Conservation (phyloP, 2,797 vertebrate genomes). For the Philypnodon macrostomus region DNA sequence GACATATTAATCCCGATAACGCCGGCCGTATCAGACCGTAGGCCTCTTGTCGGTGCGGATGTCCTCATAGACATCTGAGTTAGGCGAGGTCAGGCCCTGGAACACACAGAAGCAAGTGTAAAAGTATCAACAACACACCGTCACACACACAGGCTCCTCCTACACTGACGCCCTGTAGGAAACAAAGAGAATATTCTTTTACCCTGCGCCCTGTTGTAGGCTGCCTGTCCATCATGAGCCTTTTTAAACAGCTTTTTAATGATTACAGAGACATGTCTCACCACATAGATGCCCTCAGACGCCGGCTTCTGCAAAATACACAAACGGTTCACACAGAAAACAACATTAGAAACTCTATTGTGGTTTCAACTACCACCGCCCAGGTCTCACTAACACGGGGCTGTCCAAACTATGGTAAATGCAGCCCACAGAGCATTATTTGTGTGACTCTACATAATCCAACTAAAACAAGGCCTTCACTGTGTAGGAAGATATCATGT, state of each 20-base stretch:
- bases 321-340: constrained; percentile 20
- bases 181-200: constrained; percentile 5
- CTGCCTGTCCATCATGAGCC: constrained; percentile 19
- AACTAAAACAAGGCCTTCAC: too few species aligned
- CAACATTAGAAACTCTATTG: neutral
- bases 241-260: constrained; percentile 41
- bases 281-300: constrained; percentile 60
- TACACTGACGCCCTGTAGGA: neutral
- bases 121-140: neutral
- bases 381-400: too few species aligned
- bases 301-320: constrained; percentile 55
- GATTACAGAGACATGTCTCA: constrained; percentile 47
- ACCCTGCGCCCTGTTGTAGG: constrained; percentile 6
- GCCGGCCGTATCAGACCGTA: constrained; percentile 8
- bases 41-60: constrained; percentile 53
- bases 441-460: too few species aligned
- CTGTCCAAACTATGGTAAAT: too few species aligned
- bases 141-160: neutral
- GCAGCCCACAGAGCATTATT: too few species aligned
- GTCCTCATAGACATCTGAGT: constrained; percentile 66
- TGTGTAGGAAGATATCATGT: too few species aligned
- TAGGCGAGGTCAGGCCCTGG: constrained; percentile 59
- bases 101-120: neutral
- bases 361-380: too few species aligned
- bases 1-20: neutral